Conservation (phyloP, 2,113 vertebrate species). For the Rhinopomastus cyanomelas region DNA sequence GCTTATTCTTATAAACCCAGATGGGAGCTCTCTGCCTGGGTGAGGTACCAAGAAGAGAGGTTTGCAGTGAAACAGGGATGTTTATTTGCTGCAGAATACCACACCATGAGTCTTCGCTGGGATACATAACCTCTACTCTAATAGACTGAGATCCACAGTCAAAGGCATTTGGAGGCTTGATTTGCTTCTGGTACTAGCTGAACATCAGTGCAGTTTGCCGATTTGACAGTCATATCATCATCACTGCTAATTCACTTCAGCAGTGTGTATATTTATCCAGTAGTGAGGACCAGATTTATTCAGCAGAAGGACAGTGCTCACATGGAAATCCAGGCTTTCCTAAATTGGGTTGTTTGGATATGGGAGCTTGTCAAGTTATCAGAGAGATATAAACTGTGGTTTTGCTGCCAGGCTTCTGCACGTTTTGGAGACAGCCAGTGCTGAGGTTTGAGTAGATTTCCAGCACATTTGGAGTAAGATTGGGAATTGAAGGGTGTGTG, state of each 20-base stretch:
- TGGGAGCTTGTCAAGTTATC: background rate
- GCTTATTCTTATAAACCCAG: slow-evolving; percentile 58
- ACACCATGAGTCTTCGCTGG: background rate
- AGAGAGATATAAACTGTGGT: background rate
- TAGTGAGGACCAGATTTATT: background rate
- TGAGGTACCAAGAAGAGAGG: slow-evolving; percentile 21
- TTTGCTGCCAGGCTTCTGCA: background rate
- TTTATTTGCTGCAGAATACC: slow-evolving; percentile 44
- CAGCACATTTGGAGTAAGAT: background rate
- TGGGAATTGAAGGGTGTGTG: background rate
- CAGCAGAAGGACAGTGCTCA: background rate
- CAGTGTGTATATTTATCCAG: background rate
- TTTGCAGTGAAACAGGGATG: slow-evolving; percentile 33
- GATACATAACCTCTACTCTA: background rate
- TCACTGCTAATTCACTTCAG: background rate
- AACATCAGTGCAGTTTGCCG: background rate
- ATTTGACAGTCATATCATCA: background rate
- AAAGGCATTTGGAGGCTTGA: background rate
- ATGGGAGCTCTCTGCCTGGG: slow-evolving; percentile 1
- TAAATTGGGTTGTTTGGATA: background rate
- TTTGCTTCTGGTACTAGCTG: background rate
- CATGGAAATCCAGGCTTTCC: background rate
- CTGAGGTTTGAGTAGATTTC: background rate
- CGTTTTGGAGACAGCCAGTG: background rate
- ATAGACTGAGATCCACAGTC: background rate